Evolutionary conservation across 2,113 vertebrate genomes (phyloP), one percentile per base, ranked within the genome.

Genomic region (Globicephala melas): DNA sequence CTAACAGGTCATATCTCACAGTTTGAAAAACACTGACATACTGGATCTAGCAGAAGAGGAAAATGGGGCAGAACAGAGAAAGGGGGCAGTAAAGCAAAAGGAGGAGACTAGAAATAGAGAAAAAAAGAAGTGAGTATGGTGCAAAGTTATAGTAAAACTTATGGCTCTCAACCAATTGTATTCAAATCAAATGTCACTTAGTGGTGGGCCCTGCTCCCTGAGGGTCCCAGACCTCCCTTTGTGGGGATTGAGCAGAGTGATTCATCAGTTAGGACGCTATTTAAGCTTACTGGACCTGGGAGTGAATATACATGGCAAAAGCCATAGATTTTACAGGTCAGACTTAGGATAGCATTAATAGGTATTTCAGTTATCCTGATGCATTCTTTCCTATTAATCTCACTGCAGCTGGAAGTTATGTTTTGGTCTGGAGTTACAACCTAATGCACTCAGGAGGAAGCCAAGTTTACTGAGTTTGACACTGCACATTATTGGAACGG

Each of bases 381-480:
- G 94, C 67, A 91, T 77, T 86, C 38, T 63, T 83, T 44, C 82
- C 88, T 91, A 80, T 91, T 97, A 98, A 95, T 96, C 94, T 97
- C 79, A 70, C 65, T 94, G 89, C 31, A 65, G 68, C 47, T 86
- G 28, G 33, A 93, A 82, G 63, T 96, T 95, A 83, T 92, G 88
- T 92, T 96, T 97, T 93, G 47, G 71, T 93, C 67, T 96, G 62
- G 89, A 96, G 88, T 96, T 96, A 94, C 58, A 89, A 94, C 14
- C 71, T 79, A 94, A 93, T 91, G 79, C 2, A 4, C 82, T 94
- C 81, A 94, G 77, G 67, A 96, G 76, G 77, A 88, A 97, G 89
- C 53, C 88, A 94, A 83, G 97, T 97, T 96, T 97, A 96, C 94
- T 97, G 67, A 28, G n/a, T 60, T 91, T 96, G 96, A 95, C 60